Evolutionary conservation across 2,113 vertebrate species (phyloP).

Genomic region (Pseudolaguvia tuberculata): DNA sequence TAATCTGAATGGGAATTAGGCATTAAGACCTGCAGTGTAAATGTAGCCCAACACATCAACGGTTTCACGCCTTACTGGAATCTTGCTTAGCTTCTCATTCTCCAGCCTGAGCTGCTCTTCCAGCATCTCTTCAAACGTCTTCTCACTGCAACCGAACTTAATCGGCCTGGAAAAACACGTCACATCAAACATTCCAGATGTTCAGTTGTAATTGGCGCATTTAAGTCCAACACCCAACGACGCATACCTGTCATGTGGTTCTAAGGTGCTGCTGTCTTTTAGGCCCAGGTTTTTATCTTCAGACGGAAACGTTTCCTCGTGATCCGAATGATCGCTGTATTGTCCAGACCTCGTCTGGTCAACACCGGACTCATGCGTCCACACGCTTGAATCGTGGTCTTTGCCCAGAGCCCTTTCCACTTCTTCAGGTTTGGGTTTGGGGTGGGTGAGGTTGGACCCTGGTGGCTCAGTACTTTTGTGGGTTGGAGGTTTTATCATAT

Average conservation of each 20-base stretch:
- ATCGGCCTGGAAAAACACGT: constrained; percentile 73
- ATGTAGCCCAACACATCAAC: too few relatives aligned
- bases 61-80: constrained; percentile 67
- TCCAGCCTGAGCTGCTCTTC: constrained; percentile 88
- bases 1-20: too few relatives aligned
- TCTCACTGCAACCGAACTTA: constrained; percentile 69
- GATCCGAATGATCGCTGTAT: constrained; percentile 26
- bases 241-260: constrained; percentile 56
- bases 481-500: neutral
- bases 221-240: neutral
- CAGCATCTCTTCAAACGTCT: constrained; percentile 87
- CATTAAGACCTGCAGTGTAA: too few relatives aligned
- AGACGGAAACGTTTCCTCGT: constrained; percentile 16
- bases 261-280: neutral
- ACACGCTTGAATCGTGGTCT: constrained; percentile 32
- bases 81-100: constrained; percentile 73
- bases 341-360: neutral
- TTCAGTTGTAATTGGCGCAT: neutral
- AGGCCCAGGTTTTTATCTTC: constrained; percentile 15
- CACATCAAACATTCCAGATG: neutral
- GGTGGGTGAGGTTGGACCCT: neutral
- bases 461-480: neutral
- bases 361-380: constrained; percentile 33
- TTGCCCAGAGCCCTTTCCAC: neutral
- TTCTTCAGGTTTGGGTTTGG: constrained; percentile 5